Conservation (phyloP, 2,888 invertebrate species). For the Itoplectis maculator region DNA sequence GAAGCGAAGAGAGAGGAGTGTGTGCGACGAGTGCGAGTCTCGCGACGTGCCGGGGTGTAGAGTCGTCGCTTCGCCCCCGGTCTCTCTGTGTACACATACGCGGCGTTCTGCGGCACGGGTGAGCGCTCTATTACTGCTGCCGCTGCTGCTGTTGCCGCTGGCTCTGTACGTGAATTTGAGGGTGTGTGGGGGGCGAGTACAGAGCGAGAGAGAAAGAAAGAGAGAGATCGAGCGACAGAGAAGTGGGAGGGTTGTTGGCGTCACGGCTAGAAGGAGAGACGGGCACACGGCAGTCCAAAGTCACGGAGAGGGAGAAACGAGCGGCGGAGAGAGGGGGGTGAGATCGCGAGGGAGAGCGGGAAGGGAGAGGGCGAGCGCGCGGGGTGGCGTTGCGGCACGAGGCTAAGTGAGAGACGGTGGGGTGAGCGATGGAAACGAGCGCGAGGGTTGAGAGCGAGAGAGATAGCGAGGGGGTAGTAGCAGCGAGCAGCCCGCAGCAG, state of each 20-base stretch:
- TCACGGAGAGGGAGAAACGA: constrained; percentile 61
- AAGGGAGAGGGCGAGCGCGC: constrained; percentile 32
- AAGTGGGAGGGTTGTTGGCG: constrained; percentile 57
- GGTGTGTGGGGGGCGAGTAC: constrained; percentile 48
- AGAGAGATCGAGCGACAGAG: constrained; percentile 50
- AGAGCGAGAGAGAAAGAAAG: constrained; percentile 55
- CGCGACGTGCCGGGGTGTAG: constrained; percentile 17
- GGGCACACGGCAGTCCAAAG: constrained; percentile 4
- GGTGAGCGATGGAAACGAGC: constrained; percentile 66
- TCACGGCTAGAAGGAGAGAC: constrained; percentile 49
- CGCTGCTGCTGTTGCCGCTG: constrained; percentile 6
- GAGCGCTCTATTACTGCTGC: background rate
- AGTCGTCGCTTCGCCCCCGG: constrained; percentile 21
- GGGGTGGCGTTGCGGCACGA: constrained; percentile 58
- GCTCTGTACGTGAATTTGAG: constrained; percentile 24
- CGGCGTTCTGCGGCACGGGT: constrained; percentile 33
- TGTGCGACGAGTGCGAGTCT: constrained; percentile 25
- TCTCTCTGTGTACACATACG: constrained; percentile 10
- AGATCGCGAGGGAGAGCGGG: constrained; percentile 60
- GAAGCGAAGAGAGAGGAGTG: constrained; percentile 21
- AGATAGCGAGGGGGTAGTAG: constrained; percentile 23
- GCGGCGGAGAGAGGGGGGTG: constrained; percentile 49
- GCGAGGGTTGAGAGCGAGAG: constrained; percentile 58
- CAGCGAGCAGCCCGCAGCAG: background rate
- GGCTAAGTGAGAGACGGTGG: constrained; percentile 61